A percentile compares a stretch with the other conserved stretches of the same genome.
phyloP scores from a whole-genome alignment of 2,797 vertebrate species.

The Anabas testudineus region DNA sequence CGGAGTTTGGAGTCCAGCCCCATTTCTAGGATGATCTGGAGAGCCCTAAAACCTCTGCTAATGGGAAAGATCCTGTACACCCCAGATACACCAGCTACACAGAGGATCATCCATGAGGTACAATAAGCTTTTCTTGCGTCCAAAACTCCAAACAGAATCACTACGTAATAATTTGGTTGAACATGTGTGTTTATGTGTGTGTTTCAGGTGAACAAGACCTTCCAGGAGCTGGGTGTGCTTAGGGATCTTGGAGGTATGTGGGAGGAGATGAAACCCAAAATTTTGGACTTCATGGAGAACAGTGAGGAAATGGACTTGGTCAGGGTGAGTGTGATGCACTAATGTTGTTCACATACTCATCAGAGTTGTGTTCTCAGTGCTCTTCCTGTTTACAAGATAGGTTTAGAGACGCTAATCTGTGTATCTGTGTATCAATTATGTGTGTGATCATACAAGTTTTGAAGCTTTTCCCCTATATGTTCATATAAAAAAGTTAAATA shows the following conservation, averaged over 20 bases:
- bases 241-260: slow-evolving; percentile 95
- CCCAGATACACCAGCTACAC: slow-evolving; percentile 92
- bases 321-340: slow-evolving; percentile 81
- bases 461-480: too few species aligned
- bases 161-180: background rate
- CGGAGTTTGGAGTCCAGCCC: slow-evolving; percentile 93
- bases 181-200: background rate
- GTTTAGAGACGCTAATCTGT: slow-evolving; percentile 33
- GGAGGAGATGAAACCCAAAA: slow-evolving; percentile 92
- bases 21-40: slow-evolving; percentile 97
- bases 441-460: slow-evolving; percentile 1
- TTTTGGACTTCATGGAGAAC: slow-evolving; percentile 94
- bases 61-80: slow-evolving; percentile 98
- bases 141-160: background rate
- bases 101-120: slow-evolving; percentile 95
- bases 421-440: slow-evolving; percentile 42
- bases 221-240: slow-evolving; percentile 94
- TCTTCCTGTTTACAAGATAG: slow-evolving; percentile 48
- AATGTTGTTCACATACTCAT: slow-evolving; percentile 14
- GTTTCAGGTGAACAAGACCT: slow-evolving; percentile 95
- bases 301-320: slow-evolving; percentile 94
- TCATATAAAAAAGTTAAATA: too few species aligned
- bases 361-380: slow-evolving; percentile 4
- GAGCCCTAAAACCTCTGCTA: slow-evolving; percentile 94
- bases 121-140: background rate